Evolutionary conservation across 1,140 invertebrate species (phyloP).

Genomic region (Drosophila dunni): DNA sequence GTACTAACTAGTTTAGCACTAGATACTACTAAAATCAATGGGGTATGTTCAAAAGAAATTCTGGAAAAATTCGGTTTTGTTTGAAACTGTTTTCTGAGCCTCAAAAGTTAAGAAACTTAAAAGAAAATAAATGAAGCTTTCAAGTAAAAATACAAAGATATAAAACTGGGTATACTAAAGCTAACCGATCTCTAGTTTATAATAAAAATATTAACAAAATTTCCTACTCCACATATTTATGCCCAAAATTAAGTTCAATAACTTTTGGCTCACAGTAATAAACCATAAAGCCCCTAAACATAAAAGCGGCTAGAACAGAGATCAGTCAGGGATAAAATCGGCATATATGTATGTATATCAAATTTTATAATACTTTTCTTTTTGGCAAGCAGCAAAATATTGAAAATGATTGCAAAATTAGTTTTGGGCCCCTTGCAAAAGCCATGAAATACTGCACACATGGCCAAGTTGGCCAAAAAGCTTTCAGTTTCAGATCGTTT

Average conservation of each 20-base stretch:
- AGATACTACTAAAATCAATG: background rate
- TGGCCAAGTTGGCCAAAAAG: constrained; percentile 38
- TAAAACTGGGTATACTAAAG: too few relatives aligned
- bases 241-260: too few relatives aligned
- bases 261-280: too few relatives aligned
- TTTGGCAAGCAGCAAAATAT: constrained; percentile 41
- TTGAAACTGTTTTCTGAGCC: background rate
- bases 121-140: too few relatives aligned
- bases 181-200: too few relatives aligned
- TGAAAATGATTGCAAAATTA: constrained; percentile 64
- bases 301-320: background rate
- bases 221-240: too few relatives aligned
- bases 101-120: background rate
- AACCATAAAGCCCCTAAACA: too few relatives aligned
- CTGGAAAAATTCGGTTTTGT: background rate
- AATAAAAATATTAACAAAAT: too few relatives aligned
- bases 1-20: background rate
- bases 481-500: constrained; percentile 37
- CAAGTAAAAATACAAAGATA: too few relatives aligned
- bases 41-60: background rate
- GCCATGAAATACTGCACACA: constrained; percentile 56
- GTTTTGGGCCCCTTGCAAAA: constrained; percentile 55
- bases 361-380: background rate
- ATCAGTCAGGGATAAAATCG: background rate
- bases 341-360: background rate